Evolutionary conservation across 2,888 invertebrate genomes (phyloP).

Genomic region (Beris chalybata): DNA sequence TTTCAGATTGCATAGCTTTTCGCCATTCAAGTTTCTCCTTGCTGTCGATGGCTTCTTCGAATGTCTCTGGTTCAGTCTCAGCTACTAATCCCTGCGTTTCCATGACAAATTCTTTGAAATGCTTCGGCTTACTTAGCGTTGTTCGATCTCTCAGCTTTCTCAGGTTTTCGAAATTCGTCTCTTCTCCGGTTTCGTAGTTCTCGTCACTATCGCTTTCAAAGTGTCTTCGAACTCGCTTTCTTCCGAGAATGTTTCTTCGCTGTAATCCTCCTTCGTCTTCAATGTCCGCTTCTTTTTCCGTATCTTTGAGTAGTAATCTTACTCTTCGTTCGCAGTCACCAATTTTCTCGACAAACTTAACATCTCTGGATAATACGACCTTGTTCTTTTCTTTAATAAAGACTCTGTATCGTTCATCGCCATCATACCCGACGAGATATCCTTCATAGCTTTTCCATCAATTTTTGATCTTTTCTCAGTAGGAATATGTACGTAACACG

Average conservation of each 20-base stretch:
- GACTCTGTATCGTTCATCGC: too few relatives aligned
- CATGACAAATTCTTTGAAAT: neutral
- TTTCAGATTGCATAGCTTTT: conserved; percentile 44
- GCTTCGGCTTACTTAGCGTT: neutral
- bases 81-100: neutral
- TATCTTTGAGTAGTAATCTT: neutral
- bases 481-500: too few relatives aligned
- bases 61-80: conserved; percentile 7
- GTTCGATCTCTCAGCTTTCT: conserved; percentile 2
- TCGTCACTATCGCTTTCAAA: too few relatives aligned
- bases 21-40: conserved; percentile 40
- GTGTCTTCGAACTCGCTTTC: neutral
- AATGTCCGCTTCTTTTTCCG: neutral
- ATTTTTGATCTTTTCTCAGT: too few relatives aligned
- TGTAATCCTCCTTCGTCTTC: neutral
- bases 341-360: neutral
- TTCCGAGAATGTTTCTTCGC: neutral
- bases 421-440: too few relatives aligned
- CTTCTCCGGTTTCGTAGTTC: neutral
- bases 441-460: too few relatives aligned
- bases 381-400: too few relatives aligned
- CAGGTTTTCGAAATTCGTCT: conserved; percentile 2
- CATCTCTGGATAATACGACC: conserved; percentile 14
- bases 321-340: conserved; percentile 3
- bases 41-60: conserved; percentile 35